Base-by-base conservation (phyloP, 2,113 vertebrate genomes). In the Mus pahari region DNA sequence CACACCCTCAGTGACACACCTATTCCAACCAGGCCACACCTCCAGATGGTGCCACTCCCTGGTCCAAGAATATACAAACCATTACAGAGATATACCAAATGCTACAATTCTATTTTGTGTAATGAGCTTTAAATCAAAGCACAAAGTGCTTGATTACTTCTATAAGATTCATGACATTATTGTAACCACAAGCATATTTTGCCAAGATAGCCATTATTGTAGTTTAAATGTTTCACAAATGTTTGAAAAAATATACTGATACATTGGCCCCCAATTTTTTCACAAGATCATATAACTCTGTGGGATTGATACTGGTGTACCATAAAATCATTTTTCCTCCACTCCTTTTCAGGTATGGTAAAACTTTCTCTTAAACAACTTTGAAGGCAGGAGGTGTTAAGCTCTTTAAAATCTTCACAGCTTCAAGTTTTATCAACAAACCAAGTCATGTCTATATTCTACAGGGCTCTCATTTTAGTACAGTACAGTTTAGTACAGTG, bases 341-440 rank as follows among this genome's bases (percentile, higher is more conserved):
- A 4, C 3, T 36, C 7, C 77, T 95, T 83, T 58, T 26, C 60
- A 79, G 55, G 2, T 10, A 24, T 14, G 22, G n/a, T 45, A 22
- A 79, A 62, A 75, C 36, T 58, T 74, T 79, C 10, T 68, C 9
- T 66, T 90, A 13, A 64, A 33, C 28, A 55, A 36, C 36, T 11
- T 33, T 87, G 16, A 22, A 42, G 26, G 53, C 39, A 4, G 16
- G 13, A 53, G 55, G 2, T 19, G 16, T 36, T 92, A 90, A 39
- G 2, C 12, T 48, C 68, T 92, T 39, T 7, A 36, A 87, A 42
- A 16, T 53, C 89, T 82, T 87, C 24, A 90, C 89, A 94, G 19
- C 2, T 88, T 94, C 7, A 53, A 53, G 28, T 64, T 86, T 93
- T 77, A 39, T 33, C 77, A 33, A 62, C 62, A 97, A 94, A 84